Percentiles rank a stretch among this genome's conserved stretches.
These are phyloP conservation scores for Caenorhabditis angaria DNA, from an alignment of 2,888 invertebrate species.

Conservation along the genomic window DNA sequence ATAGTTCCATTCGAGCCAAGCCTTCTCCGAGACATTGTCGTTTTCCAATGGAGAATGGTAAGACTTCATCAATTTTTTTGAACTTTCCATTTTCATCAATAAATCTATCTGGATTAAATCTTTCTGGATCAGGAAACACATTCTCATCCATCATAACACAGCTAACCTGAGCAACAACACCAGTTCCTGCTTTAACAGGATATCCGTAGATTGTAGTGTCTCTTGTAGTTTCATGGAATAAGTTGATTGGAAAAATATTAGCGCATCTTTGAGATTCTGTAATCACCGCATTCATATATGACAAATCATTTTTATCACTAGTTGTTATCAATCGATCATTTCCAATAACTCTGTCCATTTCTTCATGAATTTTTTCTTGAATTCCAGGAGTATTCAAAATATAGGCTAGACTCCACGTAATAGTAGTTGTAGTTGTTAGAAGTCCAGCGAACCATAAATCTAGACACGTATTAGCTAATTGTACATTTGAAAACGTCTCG, in stretches of 20 bases:
- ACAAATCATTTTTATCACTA: conserved; percentile 39
- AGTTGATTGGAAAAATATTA: conserved; percentile 38
- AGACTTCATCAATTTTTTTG: conserved; percentile 44
- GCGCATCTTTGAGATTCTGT: conserved; percentile 44
- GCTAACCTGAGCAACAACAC: conserved; percentile 40
- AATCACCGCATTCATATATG: conserved; percentile 42
- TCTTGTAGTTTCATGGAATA: conserved; percentile 31
- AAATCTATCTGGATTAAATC: conserved; percentile 62
- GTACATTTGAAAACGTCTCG: conserved; percentile 28
- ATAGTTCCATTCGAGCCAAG: conserved; percentile 34
- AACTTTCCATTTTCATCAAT: conserved; percentile 55
- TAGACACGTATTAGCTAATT: conserved; percentile 38
- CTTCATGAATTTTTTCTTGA: conserved; percentile 48
- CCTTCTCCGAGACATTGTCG: conserved; percentile 44
- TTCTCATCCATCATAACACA: conserved; percentile 43
- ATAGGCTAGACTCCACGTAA: conserved; percentile 38
- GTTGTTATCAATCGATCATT: conserved; percentile 42
- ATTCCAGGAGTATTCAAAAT: conserved; percentile 32
- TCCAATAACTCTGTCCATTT: conserved; percentile 52
- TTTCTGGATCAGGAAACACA: conserved; percentile 55
- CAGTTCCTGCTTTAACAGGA: conserved; percentile 33
- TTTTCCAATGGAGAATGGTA: conserved; percentile 58
- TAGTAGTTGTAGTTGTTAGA: conserved; percentile 38
- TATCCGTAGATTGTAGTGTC: conserved; percentile 34
- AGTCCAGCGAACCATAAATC: conserved; percentile 44